Conservation (phyloP, 2,797 vertebrate genomes). For the Xiphorhynchus erythropygius region DNA sequence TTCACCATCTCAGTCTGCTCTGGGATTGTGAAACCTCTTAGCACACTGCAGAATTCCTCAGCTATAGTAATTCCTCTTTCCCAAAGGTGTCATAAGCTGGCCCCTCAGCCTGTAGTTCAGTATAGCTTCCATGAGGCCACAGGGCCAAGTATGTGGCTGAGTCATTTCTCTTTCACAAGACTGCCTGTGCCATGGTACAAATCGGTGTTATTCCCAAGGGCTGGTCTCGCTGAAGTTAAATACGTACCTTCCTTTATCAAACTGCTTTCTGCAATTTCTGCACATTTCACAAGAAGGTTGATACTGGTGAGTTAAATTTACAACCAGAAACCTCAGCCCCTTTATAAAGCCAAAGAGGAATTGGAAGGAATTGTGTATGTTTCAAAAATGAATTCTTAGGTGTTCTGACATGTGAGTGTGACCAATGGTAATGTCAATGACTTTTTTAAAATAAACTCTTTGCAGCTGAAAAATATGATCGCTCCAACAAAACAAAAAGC, state of each 20-base stretch:
- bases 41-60: neutral
- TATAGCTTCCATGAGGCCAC: neutral
- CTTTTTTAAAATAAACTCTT: neutral
- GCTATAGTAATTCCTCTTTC: neutral
- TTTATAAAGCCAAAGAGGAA: neutral
- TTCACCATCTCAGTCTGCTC: neutral
- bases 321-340: neutral
- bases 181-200: neutral
- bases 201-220: neutral
- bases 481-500: neutral
- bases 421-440: neutral
- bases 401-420: neutral
- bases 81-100: neutral
- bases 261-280: neutral
- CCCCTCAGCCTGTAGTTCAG: neutral
- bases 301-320: neutral
- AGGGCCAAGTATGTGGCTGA: neutral
- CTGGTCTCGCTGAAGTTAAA: neutral
- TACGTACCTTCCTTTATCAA: neutral
- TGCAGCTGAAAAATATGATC: neutral
- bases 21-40: constrained; percentile 5
- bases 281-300: neutral
- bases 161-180: neutral
- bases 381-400: neutral
- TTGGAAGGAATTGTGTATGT: accelerated